Base-by-base conservation (phyloP, 2,888 invertebrate genomes). In the Prenolepis imparis region DNA sequence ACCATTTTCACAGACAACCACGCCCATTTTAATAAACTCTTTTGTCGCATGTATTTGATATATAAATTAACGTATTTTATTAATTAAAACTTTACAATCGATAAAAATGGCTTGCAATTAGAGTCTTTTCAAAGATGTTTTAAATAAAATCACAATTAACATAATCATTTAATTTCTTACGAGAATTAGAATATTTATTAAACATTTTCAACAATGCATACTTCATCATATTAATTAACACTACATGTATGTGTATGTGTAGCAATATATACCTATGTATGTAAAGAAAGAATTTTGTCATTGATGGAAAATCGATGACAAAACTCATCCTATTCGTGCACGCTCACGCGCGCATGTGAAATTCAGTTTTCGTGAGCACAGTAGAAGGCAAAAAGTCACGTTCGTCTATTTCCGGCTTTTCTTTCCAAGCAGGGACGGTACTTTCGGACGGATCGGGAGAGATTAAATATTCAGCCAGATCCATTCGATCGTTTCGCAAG, bases 361-460 rank as follows among this genome's bases (percentile, higher is more conserved):
- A 74, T 24, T 55, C 24, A 52, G 52, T 52, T 75, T 52, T 18
- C 52, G 36, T 52, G 39, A 75, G 52, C 52, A 39, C 15, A 36
- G 12, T 12, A 15, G n/a, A 36, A 44, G 44, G 21, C 21, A 70
- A 80, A 72, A 57, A 57, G 57, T 57, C 57, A 57, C 68, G 41
- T 78, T 72, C 59, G 44, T 80, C 72, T 59, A 80, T 72, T 32
- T 59, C 44, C 12, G 21, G 72, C 39, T 52, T 72, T 80, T 48
- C 70, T 59, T 70, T 44, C 32, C 44, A 44, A 5, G 18, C 11
- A 32, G 52, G 8, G 68, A 78, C 44, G 12, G n/a, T 59, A 70
- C 36, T 59, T 52, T 24, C n/a, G 32, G 15, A n/a, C 39, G 28
- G 61, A 59, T 36, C 64, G 41, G 24, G 36, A 80, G 36, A 80